These are phyloP conservation scores for Neodiprion lecontei DNA, from an alignment of 1,140 invertebrate genomes.

Conservation along the genomic window DNA sequence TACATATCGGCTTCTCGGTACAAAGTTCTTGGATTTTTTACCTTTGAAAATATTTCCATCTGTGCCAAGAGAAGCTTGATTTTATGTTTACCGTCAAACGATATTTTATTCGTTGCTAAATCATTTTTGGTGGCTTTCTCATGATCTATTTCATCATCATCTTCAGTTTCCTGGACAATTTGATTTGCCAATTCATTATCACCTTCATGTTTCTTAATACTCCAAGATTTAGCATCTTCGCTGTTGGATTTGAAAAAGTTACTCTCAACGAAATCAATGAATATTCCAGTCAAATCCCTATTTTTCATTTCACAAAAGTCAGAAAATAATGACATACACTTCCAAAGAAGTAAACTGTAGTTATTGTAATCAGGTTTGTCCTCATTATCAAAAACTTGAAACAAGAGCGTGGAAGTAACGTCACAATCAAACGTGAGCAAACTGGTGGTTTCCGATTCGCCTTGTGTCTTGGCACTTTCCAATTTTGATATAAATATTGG, in stretches of 20 bases:
- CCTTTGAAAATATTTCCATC: slow-evolving; percentile 78
- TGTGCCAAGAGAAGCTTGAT: slow-evolving; percentile 75
- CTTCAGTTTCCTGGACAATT: slow-evolving; percentile 25
- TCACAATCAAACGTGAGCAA: slow-evolving; percentile 38
- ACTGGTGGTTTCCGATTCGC: slow-evolving; percentile 35
- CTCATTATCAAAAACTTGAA: slow-evolving; percentile 43
- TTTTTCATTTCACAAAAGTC: slow-evolving; percentile 80
- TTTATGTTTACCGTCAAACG: slow-evolving; percentile 56
- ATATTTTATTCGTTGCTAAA: slow-evolving; percentile 27
- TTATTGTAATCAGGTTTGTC: slow-evolving; percentile 75
- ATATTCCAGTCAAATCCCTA: slow-evolving; percentile 76
- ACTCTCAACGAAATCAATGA: slow-evolving; percentile 79
- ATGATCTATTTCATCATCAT: slow-evolving; percentile 39
- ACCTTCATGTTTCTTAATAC: slow-evolving; percentile 53
- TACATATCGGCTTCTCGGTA: slow-evolving; percentile 77
- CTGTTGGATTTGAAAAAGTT: slow-evolving; percentile 61
- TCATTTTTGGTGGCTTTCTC: slow-evolving; percentile 36
- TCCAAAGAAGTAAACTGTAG: slow-evolving; percentile 82
- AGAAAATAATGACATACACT: slow-evolving; percentile 75
- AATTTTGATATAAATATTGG: slow-evolving; percentile 72
- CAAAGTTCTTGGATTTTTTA: slow-evolving; percentile 82
- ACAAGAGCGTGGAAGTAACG: slow-evolving; percentile 36
- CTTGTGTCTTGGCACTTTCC: slow-evolving; percentile 48
- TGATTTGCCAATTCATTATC: slow-evolving; percentile 25
- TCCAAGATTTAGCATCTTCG: slow-evolving; percentile 58